Evolutionary conservation across 2,797 vertebrate genomes (phyloP).

Genomic region (Knipowitschia caucasica): DNA sequence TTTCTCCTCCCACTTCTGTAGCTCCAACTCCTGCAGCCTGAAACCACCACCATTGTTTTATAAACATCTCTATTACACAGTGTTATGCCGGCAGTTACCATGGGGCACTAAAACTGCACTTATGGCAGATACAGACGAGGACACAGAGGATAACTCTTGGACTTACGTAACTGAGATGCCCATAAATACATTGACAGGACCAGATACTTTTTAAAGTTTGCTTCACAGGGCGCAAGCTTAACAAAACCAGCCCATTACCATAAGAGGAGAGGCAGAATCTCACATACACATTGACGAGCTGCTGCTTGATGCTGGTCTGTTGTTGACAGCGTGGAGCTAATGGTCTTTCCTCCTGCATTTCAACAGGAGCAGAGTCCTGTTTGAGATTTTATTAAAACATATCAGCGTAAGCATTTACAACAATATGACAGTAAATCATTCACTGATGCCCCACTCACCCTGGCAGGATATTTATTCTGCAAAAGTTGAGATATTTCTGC

Average conservation of each 20-base stretch:
- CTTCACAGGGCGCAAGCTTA: conserved; percentile 46
- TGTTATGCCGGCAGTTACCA: conserved; percentile 56
- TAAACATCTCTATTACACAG: conserved; percentile 61
- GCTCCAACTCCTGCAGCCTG: conserved; percentile 71
- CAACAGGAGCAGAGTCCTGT: conserved; percentile 57
- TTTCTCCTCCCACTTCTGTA: conserved; percentile 63
- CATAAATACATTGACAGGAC: conserved; percentile 55
- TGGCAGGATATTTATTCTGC: conserved; percentile 52
- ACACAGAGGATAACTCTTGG: conserved; percentile 34
- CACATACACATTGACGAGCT: conserved; percentile 77
- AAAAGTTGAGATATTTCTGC: conserved; percentile 55
- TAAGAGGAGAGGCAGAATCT: conserved; percentile 65
- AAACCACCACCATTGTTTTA: conserved; percentile 54
- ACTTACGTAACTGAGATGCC: conserved; percentile 43
- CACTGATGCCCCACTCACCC: conserved; percentile 43
- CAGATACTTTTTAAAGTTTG: conserved; percentile 24
- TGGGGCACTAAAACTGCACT: conserved; percentile 69
- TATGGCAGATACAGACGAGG: conserved; percentile 39
- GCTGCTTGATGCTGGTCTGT: conserved; percentile 67
- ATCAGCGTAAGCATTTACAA: background rate
- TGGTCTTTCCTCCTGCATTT: conserved; percentile 59
- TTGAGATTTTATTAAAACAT: conserved; percentile 14
- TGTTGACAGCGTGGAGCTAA: conserved; percentile 56
- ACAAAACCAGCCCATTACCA: conserved; percentile 52
- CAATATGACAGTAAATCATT: background rate